These are phyloP conservation scores for Halocynthia roretzi DNA, from an alignment of 23 tunicate genomes.

Conservation along the genomic window DNA sequence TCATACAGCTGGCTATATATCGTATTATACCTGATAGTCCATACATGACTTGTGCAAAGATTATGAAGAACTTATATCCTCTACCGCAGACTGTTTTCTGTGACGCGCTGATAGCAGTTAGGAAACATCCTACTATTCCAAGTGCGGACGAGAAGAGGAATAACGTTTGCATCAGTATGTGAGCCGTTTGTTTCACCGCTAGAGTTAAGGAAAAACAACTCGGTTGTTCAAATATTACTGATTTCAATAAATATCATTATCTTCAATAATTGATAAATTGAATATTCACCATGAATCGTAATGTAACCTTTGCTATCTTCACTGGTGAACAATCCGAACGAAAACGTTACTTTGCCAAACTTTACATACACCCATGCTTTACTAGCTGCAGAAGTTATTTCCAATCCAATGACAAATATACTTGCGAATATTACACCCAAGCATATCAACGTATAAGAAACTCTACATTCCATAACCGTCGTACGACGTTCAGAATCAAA, in stretches of 20 bases:
- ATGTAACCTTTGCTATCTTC: constrained; percentile 3
- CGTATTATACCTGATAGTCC: constrained; percentile 5
- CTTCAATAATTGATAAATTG: not conserved
- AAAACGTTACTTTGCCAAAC: not conserved
- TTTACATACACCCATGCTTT: constrained; percentile 18
- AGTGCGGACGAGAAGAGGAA: not conserved
- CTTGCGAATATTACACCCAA: not conserved
- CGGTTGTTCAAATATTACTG: not conserved
- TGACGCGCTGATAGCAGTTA: not conserved
- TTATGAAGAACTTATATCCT: constrained; percentile 4
- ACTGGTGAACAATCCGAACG: constrained; percentile 3
- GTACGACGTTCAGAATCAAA: not conserved
- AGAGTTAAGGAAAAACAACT: not conserved
- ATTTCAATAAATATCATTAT: not conserved
- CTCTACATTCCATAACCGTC: not conserved
- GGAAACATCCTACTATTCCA: not conserved
- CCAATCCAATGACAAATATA: constrained; percentile 1
- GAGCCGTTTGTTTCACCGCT: constrained; percentile 6
- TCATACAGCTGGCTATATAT: no score
- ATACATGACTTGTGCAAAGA: constrained; percentile 1
- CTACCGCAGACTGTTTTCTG: constrained; percentile 7
- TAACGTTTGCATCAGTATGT: constrained; percentile 15
- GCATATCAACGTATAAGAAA: constrained; percentile 2
- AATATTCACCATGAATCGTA: not conserved
- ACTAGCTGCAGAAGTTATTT: constrained; percentile 11